Base-by-base conservation (phyloP, 2,888 invertebrate species). In the Hydrotaea cyrtoneurina region DNA sequence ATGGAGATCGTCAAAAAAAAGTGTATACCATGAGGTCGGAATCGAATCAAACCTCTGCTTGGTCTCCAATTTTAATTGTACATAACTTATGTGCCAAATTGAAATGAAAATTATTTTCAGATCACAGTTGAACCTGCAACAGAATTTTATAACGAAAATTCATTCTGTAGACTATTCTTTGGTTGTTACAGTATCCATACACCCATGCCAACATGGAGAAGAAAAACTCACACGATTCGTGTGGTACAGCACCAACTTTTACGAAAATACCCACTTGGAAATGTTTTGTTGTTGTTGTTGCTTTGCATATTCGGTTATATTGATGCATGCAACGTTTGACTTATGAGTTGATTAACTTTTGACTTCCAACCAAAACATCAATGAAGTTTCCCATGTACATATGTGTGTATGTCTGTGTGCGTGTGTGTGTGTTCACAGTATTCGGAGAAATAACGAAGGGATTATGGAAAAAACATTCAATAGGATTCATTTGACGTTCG, bases 331-430 rank as follows among this genome's bases (percentile, higher is more conserved):
- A 82, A 71, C 79, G 83, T 85, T 86, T 86, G 86, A 86, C 86
- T 83, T 85, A 82, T 83, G 83, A 83, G 82, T 87, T 87, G 86
- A 87, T 87, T 85, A 87, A 83, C 85, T 86, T 86, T 86, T 86
- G 77, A 85, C 86, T 81, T 80, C 79, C 78, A 11, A 26, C 50
- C 15, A 76, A 75, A 75, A 19, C 31, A 36, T n/a, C 21, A 62
- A 2, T 8, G 1, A 31, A 39, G 55, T 55, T 55, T 11, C 21
- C 3, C 8, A 17, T 39, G 19, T 39, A 66, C 66, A 8, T 1
- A 31, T 50, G 50, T 50, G 1, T 50, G 1, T n/a, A 50, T 50
- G n/a, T 50, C 13, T 50, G 50, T n/a, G n/a, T 50, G 50, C 1
- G 13, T 50, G 13, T 50, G n/a, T 8, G n/a, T 15, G n/a, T 50